Percentiles rank a stretch among this genome's conserved stretches.
Evolutionary conservation across 2,797 vertebrate genomes (phyloP).

Genomic region (Pseudochirops cupreus): DNA sequence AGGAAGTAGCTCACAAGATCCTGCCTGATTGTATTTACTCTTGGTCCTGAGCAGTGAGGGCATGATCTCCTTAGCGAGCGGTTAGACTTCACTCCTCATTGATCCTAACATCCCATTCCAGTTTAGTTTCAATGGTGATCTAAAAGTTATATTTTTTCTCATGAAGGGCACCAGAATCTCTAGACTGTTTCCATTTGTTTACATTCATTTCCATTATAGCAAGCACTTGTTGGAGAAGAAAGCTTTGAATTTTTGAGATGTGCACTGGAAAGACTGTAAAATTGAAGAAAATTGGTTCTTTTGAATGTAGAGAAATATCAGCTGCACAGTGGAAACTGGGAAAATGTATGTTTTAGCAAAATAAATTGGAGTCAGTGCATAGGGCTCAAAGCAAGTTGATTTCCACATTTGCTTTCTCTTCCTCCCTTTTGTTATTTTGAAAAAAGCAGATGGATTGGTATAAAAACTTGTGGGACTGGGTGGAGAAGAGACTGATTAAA

Average conservation of each 20-base stretch:
- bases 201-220: background rate
- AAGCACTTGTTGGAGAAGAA: background rate
- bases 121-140: rapidly evolving
- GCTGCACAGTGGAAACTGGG: slow-evolving; percentile 40
- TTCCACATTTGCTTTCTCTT: slow-evolving; percentile 23
- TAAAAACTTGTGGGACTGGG: background rate
- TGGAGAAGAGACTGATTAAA: background rate
- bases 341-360: slow-evolving; percentile 51
- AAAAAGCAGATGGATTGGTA: background rate
- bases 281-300: slow-evolving; percentile 57
- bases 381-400: slow-evolving; percentile 33
- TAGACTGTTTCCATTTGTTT: background rate
- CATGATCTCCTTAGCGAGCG: background rate
- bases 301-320: slow-evolving; percentile 37
- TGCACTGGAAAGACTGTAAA: slow-evolving; percentile 50
- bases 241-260: background rate
- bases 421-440: slow-evolving; percentile 6
- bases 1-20: too few relatives aligned
- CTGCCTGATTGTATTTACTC: background rate
- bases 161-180: background rate
- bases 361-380: slow-evolving; percentile 42
- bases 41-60: background rate
- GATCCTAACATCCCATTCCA: rapidly evolving
- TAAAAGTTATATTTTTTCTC: rapidly evolving
- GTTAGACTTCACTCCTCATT: rapidly evolving